A percentile compares a stretch with the other conserved stretches of the same genome.
Evolutionary conservation across 2,797 vertebrate species (phyloP).

Genomic region (Enteromius viviparus): DNA sequence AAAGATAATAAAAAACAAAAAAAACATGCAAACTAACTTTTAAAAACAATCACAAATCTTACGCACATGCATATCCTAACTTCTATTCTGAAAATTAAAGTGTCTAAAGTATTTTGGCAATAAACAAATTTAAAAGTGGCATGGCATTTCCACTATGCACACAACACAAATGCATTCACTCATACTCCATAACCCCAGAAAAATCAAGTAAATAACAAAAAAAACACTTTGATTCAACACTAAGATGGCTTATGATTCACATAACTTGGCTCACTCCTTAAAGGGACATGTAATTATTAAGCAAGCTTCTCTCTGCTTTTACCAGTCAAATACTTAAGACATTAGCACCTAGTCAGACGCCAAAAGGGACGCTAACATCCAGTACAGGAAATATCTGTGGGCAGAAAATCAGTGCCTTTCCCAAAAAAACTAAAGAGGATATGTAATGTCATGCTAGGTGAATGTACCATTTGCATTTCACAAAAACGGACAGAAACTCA

Average conservation of each 20-base stretch:
- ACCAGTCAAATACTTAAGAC: slow-evolving; percentile 48
- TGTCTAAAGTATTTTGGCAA: slow-evolving; percentile 60
- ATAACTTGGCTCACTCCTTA: slow-evolving; percentile 54
- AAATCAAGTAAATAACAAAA: slow-evolving; percentile 5
- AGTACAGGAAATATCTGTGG: neutral
- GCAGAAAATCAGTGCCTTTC: slow-evolving; percentile 35
- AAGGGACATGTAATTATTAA: slow-evolving; percentile 43
- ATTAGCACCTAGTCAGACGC: slow-evolving; percentile 30
- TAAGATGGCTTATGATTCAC: slow-evolving; percentile 54
- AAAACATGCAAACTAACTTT: neutral
- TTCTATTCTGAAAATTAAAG: slow-evolving; percentile 50
- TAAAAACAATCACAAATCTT: slow-evolving; percentile 9
- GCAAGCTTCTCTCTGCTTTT: slow-evolving; percentile 12
- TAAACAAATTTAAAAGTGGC: slow-evolving; percentile 49
- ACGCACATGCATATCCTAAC: slow-evolving; percentile 2
- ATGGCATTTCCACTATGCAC: slow-evolving; percentile 55
- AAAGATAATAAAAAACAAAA: slow-evolving; percentile 1
- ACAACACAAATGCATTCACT: slow-evolving; percentile 22
- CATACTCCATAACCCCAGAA: neutral
- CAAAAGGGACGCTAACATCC: slow-evolving; percentile 35
- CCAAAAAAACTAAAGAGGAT: neutral
- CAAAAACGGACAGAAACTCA: neutral
- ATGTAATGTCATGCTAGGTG: neutral
- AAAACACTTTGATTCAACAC: slow-evolving; percentile 53
- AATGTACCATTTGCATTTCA: slow-evolving; percentile 9